Base-by-base conservation (phyloP, 2,888 invertebrate species). In the Pammene fasciana region DNA sequence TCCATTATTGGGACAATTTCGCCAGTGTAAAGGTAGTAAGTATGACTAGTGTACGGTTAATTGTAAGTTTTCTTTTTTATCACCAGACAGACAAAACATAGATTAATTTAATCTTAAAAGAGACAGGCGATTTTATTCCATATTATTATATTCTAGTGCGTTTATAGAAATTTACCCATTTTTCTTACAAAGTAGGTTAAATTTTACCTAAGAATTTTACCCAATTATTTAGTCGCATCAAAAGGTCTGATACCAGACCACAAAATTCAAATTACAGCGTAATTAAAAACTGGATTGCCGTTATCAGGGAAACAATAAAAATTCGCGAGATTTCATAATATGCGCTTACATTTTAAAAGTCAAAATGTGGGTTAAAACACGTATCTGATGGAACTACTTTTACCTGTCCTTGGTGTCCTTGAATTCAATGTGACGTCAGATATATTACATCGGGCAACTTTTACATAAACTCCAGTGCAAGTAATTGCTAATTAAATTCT, bases 401-500 rank as follows among this genome's bases (percentile, higher is more conserved):
- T 68, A 72, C 72, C 72, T 46, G 65, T 64, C 68, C 68, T 66
- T 64, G 71, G 60, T 55, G 70, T 18, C 68, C 71, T 72, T 72
- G 72, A 68, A 61, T 64, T 64, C 14, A 46, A 54, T 14, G 13
- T 65, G 52, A 65, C 57, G 64, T 68, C 68, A 65, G 11, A 14
- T 52, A 18, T 14, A 50, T 38, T 43, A 10, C 43, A 54, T 18
- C 48, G 34, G 62, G 43, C 45, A 65, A 65, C 68, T 68, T 68
- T 68, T 56, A 67, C 41, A 41, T 55, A 62, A 67, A 38, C 45
- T 38, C 13, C 54, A 18, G 60, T 61, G 52, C 43, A 41, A 16
- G 34, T 18, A 10, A 26, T 52, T 45, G 14, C 36, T 14, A 41
- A 38, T 16, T 14, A 41, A 36, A 26, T 26, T 26, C 26, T 26